A percentile compares a stretch with the other conserved stretches of the same genome.
phyloP scores from a whole-genome alignment of 2,888 invertebrate genomes.

The Crossocerus cetratus region DNA sequence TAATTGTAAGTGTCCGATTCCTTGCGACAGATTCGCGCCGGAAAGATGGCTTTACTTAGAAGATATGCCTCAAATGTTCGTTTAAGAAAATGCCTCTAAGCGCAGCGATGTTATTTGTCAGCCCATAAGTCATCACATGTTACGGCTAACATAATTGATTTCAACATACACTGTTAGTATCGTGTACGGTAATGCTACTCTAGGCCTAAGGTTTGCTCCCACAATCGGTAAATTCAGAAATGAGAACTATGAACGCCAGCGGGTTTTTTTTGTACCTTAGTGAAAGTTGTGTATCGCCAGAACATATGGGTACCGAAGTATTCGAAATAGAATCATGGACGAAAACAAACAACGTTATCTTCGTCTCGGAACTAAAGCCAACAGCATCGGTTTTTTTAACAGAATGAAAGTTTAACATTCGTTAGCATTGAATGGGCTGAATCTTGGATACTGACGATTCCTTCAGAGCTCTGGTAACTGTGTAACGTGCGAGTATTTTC shows the following conservation, averaged over 20 bases:
- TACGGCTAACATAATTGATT: constrained; percentile 4
- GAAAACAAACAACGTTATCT: constrained; percentile 21
- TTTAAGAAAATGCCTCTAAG: not conserved
- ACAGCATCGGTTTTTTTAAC: no score
- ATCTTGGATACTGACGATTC: no score
- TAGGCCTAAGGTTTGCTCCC: constrained; percentile 36
- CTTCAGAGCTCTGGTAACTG: no score
- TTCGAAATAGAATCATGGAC: constrained; percentile 17
- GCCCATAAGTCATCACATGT: not conserved
- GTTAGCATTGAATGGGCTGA: no score
- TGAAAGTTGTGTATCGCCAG: not conserved
- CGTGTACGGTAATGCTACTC: constrained; percentile 5
- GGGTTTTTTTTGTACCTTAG: not conserved
- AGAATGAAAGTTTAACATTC: no score
- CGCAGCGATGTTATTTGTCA: not conserved
- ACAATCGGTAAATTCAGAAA: constrained; percentile 32
- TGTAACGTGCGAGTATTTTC: no score
- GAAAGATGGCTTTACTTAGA: not conserved
- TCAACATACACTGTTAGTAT: constrained; percentile 23
- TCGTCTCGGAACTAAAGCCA: no score
- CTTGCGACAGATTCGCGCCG: not conserved
- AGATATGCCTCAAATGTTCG: not conserved
- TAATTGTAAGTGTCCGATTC: not conserved
- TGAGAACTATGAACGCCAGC: constrained; percentile 36
- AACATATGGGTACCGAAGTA: not conserved